Evolutionary conservation across 2,888 invertebrate genomes (phyloP).

Genomic region (Agonopterix arenella): DNA sequence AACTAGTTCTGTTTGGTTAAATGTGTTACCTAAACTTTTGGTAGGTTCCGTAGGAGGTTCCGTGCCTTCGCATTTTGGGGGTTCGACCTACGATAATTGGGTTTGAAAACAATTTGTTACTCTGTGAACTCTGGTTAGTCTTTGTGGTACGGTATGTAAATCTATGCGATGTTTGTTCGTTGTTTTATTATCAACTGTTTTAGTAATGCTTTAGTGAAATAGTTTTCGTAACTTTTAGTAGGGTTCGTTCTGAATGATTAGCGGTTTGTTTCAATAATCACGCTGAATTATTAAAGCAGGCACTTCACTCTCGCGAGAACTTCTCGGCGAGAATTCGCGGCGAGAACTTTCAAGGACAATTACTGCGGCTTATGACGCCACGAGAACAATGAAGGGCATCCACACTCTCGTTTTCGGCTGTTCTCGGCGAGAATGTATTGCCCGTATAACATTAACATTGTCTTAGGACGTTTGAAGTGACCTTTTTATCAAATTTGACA

Average conservation of each 20-base stretch:
- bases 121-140: slow-evolving; percentile 15
- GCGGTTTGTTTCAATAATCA: not conserved
- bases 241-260: not conserved
- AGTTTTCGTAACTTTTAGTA: not conserved
- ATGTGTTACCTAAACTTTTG: slow-evolving; percentile 33
- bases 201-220: not conserved
- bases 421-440: no score
- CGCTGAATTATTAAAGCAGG: no score
- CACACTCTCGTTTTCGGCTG: no score
- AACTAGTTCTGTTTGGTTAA: slow-evolving; percentile 36
- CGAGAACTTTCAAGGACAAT: no score
- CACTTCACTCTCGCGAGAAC: no score
- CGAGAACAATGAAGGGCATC: no score
- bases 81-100: slow-evolving; percentile 42
- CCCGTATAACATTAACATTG: no score
- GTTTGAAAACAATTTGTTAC: slow-evolving; percentile 50
- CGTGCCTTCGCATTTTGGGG: slow-evolving; percentile 20
- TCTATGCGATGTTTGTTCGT: slow-evolving; percentile 17
- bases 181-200: slow-evolving; percentile 20
- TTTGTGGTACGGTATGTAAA: slow-evolving; percentile 20
- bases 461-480: no score
- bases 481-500: no score
- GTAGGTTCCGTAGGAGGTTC: slow-evolving; percentile 20
- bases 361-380: no score
- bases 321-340: no score